Base-by-base conservation (phyloP, 1,140 invertebrate species). In the Nasonia longicornis region DNA sequence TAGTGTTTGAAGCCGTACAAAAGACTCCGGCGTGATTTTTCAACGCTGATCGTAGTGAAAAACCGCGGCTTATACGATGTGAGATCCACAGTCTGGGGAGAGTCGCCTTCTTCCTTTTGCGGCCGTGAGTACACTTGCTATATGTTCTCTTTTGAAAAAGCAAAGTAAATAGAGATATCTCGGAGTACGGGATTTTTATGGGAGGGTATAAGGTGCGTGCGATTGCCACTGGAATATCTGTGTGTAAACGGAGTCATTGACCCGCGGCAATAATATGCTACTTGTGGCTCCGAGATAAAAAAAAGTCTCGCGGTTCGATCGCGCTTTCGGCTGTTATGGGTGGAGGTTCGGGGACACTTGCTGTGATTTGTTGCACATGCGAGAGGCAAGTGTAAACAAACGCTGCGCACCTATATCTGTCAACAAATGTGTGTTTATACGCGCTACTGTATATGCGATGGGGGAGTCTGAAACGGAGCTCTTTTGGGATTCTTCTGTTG, bases 231-330 rank as follows among this genome's bases (percentile, higher is more conserved):
- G 20, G 20, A 67, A 31, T 31, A 35, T 29, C 0, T 70, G 7
- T 8, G 35, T 38, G 6, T 38, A 70, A 70, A 38, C 10, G 31
- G 42, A 73, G 71, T 73, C 42, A 48, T 26, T 73, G 71, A 73
- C 71, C 71, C 42, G 42, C 42, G 45, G 42, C n/a, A 70, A 58
- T 58, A 70, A 29, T 73, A n/a, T 26, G 71, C 71, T 73, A 73
- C 71, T 48, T 48, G 71, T 73, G 42, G 42, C n/a, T 35, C 14
- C 2, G 31, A 1, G 31, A 35, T 35, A 7, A 6, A 58, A 20
- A 58, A 58, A 58, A n/a, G 16, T 7, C 20, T 58, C 52, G 52
- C 20, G 6, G 6, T 58, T 20, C n/a, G 52, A 4, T 58, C 6
- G 52, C 20, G 52, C 1, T 58, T 58, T 58, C 14, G 45, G 45